These are phyloP conservation scores for Hippocampus abdominalis DNA, from an alignment of 2,113 vertebrate genomes.

Conservation along the genomic window DNA sequence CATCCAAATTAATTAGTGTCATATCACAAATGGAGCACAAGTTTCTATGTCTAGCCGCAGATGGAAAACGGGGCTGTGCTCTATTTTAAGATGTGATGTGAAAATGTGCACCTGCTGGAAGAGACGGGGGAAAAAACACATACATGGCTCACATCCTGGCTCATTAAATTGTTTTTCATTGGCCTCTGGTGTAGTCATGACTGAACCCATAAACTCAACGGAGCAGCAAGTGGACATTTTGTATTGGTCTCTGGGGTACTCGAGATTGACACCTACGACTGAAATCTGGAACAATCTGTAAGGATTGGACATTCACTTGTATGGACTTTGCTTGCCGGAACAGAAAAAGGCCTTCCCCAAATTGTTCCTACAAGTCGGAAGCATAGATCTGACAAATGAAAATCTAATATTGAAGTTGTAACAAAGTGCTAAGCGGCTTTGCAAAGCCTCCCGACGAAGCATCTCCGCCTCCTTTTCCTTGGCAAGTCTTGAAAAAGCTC, in stretches of 20 bases:
- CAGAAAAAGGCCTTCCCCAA: too few relatives aligned
- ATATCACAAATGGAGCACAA: slow-evolving; percentile 68
- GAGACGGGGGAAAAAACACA: slow-evolving; percentile 11
- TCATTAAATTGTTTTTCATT: neutral
- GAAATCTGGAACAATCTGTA: too few relatives aligned
- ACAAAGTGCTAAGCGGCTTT: slow-evolving; percentile 43
- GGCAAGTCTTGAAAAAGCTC: slow-evolving; percentile 76
- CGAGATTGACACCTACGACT: too few relatives aligned
- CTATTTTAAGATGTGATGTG: slow-evolving; percentile 56
- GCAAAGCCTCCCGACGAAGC: slow-evolving; percentile 52
- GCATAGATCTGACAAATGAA: too few relatives aligned
- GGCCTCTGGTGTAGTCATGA: neutral
- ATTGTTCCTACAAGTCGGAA: too few relatives aligned
- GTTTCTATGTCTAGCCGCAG: slow-evolving; percentile 69
- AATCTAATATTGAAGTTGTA: slow-evolving; percentile 2
- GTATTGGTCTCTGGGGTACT: neutral
- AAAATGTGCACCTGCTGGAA: slow-evolving; percentile 38
- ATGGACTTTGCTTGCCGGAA: too few relatives aligned
- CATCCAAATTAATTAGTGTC: slow-evolving; percentile 73
- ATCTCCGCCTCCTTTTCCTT: slow-evolving; percentile 69
- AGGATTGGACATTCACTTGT: too few relatives aligned
- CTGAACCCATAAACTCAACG: neutral
- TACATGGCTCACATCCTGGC: slow-evolving; percentile 10
- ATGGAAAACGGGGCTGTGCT: slow-evolving; percentile 33
- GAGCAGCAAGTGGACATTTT: neutral